A percentile compares a stretch with the other conserved stretches of the same genome.
Conservation (phyloP, 2,797 vertebrate genomes). For the Delichon dasypus region DNA sequence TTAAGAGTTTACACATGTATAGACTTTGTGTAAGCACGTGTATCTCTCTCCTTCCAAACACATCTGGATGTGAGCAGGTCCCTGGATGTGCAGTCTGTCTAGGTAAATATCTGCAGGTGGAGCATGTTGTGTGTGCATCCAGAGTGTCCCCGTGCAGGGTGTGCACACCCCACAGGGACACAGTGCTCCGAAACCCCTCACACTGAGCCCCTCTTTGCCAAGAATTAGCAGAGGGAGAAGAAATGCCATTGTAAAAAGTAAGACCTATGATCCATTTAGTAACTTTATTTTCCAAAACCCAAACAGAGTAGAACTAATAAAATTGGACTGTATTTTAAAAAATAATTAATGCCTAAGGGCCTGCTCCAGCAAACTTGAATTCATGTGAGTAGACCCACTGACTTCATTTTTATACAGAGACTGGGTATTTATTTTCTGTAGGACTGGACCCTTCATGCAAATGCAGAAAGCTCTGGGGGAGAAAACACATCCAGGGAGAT, state of each 20-base stretch:
- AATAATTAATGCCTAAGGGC: neutral
- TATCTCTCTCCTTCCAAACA: neutral
- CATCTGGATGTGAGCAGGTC: neutral
- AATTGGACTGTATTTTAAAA: neutral
- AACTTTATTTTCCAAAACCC: conserved; percentile 18
- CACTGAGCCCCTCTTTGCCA: neutral
- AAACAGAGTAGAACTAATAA: conserved; percentile 20
- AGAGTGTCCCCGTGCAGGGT: neutral
- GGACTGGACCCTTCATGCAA: neutral
- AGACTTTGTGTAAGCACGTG: neutral
- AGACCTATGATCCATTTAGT: conserved; percentile 3
- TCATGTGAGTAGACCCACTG: neutral
- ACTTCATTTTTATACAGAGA: conserved; percentile 22
- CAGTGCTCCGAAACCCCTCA: neutral
- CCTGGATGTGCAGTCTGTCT: conserved; percentile 8
- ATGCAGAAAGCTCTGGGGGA: conserved; percentile 39
- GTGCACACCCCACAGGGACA: neutral
- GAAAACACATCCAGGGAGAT: neutral
- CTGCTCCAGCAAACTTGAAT: neutral
- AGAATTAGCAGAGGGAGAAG: neutral
- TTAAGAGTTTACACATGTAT: conserved; percentile 29
- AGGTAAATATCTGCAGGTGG: conserved; percentile 22
- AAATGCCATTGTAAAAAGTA: conserved; percentile 1
- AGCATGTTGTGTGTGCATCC: neutral
- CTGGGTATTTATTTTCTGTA: neutral